Base-by-base conservation (phyloP, 2,888 invertebrate species). In the Meganola albula region DNA sequence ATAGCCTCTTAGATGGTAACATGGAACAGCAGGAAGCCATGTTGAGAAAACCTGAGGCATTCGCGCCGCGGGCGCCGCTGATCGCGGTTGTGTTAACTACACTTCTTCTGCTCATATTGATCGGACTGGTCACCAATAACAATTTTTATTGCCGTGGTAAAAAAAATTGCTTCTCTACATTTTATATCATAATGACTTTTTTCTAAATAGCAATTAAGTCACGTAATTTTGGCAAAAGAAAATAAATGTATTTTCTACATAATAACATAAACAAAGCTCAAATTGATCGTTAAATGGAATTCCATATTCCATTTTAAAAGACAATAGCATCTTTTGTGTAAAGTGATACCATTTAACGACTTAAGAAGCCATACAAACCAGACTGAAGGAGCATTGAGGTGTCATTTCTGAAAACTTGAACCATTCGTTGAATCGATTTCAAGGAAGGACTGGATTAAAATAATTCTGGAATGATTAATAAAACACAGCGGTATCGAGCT, bases 271-370 rank as follows among this genome's bases (percentile, higher is more conserved):
- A 58, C 55, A 55, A 56, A 47, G 52, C 60, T 58, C 51, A 55
- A 56, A 58, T 58, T 55, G 53, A 47, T 58, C 44, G 48, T 48
- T 46, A 60, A 64, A 58, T 59, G 58, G 61, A 62, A 56, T 55
- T 57, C 65, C 63, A 64, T 58, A 55, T 59, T 54, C 52, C 48
- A 44, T 55, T 74, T 67, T 65, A 75, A 74, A 74, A 73, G 67
- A 76, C 76, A 79, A 79, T 76, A 73, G 70, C 66, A 59, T 72
- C 72, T 75, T 77, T 76, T 80, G 77, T 79, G 83, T 74, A 76
- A 84, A 66, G 58, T 63, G 82, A 84, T 77, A 79, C 74, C 61
- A 61, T 77, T 77, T 74, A 77, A 82, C 79, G 77, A 83, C 82
- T 84, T 77, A 75, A 65, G 84, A 84, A 84, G 78, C 83, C 84